phyloP scores from a whole-genome alignment of 2,113 vertebrate species.

The Crotalus helleri region DNA sequence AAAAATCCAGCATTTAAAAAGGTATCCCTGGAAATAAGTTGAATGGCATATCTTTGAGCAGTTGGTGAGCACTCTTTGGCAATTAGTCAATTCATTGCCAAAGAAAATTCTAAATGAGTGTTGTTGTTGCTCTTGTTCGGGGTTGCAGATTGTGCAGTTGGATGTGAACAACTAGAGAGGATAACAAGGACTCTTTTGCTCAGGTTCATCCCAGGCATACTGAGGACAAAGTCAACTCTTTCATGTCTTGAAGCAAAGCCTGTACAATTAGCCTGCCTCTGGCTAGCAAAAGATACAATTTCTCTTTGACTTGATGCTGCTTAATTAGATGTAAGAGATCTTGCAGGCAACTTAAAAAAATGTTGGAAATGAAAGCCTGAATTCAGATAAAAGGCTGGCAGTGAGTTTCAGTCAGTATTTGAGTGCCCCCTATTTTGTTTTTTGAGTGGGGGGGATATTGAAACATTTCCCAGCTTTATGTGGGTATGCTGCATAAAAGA shows the following conservation, averaged over 20 bases:
- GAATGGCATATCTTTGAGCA: neutral
- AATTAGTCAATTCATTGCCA: neutral
- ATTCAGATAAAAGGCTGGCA: neutral
- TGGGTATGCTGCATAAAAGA: neutral
- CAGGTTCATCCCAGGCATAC: neutral
- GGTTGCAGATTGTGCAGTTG: neutral
- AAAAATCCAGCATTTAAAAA: slow-evolving; percentile 19
- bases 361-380: neutral
- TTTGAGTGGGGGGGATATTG: neutral
- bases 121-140: neutral
- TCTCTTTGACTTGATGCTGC: neutral
- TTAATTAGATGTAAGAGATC: slow-evolving; percentile 9
- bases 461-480: neutral
- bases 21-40: neutral
- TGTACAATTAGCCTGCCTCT: neutral
- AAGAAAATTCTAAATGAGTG: neutral
- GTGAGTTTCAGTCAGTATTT: neutral
- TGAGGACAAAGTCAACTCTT: neutral
- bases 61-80: neutral
- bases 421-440: neutral
- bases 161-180: neutral
- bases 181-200: neutral
- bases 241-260: neutral
- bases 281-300: neutral
- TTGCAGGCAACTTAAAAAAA: neutral